Evolutionary conservation across 2,888 invertebrate species (phyloP), one percentile per base, ranked within the genome.

Genomic region (Koerneria pararmatus): DNA sequence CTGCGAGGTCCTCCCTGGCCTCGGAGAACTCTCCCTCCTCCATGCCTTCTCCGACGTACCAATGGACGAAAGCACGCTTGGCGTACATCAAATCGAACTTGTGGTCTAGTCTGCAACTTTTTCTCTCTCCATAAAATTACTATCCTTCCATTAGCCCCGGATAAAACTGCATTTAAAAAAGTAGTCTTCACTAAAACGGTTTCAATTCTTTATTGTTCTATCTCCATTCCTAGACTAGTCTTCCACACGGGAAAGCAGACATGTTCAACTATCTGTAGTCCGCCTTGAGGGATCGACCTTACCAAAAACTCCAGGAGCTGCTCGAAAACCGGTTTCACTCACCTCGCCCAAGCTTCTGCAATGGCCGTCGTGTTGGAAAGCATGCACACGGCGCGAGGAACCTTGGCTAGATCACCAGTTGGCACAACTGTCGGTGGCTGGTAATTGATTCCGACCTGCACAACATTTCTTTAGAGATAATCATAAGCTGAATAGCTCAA

Each of bases 361-460:
- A 93, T 92, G 75, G 92, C 92, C 24, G 92, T 94, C 5, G 93
- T 93, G 85, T 94, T 94, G 82, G 91, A 90, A 63, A 93, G 87
- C 90, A 92, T 92, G 70, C 90, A 90, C 1, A 91, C 90, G 46
- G 92, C 90, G 73, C 91, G 87, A 70, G 93, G 76, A 2, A 86
- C 85, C 77, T 86, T 86, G 67, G 86, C 86, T 69, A 93, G 90
- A 75, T 94, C 93, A 53, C 93, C 93, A 27, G 93, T 93, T 24
- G 94, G 94, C 62, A 94, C 93, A 35, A 92, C 93, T 1, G 89
- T 88, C 0, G 92, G 85, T 19, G 85, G 84, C 86, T 93, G 89
- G 81, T 89, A 88, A 77, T 84, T 84, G 74, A 84, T 84, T 57
- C 84, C 84, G 57, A 82, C 82, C 93, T 77, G 51, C 41, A 69